Base-by-base conservation (phyloP, 2,888 invertebrate species). In the Aphidius colemani region DNA sequence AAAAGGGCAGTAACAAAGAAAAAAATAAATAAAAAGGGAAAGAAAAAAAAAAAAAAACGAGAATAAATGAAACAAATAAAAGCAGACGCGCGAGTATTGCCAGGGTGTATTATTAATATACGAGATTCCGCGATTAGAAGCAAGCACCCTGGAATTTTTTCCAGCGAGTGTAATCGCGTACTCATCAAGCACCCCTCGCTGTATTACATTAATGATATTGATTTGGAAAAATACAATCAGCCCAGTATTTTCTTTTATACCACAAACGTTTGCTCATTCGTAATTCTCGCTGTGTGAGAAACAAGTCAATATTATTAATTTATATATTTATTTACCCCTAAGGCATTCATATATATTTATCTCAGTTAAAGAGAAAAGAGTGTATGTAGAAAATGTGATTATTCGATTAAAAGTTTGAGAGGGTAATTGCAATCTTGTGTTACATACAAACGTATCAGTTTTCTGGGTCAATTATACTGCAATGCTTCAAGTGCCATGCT, bases 161-260 rank as follows among this genome's bases (percentile, higher is more conserved):
- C 3, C 64, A 59, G 67, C 64, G 56, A 59, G 67, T 63, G 71
- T 69, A 74, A 72, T 74, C 74, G 72, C 70, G 72, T 69, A 73
- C 74, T 78, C 74, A 77, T 79, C 76, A 74, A 72, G 71, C 74
- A 72, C 73, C 77, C 75, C 77, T 76, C 72, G 75, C 77, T 79
- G 79, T 72, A 79, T 79, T 72, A 72, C 78, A 79, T 79, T 78
- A 79, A 78, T 75, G 77, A 79, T 78, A 79, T 79, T 76, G 78
- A 79, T 78, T 78, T 72, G 71, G 72, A 73, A 78, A 76, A 76
- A 77, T 74, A 75, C 76, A 78, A 78, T 78, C 78, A 75, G 67
- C 72, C 66, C 66, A 43, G 62, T 59, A 66, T 65, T 64, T 66
- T 64, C 49, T 51, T 46, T 40, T 9, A 45, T 57, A 45, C 50